Evolutionary conservation across 1,140 invertebrate species (phyloP), one percentile per base, ranked within the genome.

Genomic region (Ceratina calcarata): DNA sequence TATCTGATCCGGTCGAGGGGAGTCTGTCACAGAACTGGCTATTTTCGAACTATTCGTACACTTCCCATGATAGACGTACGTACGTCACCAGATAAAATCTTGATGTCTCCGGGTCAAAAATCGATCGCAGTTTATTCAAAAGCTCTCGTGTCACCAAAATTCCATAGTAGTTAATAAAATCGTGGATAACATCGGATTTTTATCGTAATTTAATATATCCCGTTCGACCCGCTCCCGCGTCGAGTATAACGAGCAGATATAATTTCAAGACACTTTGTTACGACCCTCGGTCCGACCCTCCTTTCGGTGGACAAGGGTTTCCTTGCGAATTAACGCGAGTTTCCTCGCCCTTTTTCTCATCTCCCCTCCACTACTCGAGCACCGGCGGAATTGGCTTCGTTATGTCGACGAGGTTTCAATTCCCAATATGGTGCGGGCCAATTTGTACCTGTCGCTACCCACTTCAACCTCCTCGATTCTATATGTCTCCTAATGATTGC

Each of bases 361-460:
- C 8, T 45, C 61, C 16, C 16, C 65, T n/a, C 12, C 15, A 24
- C 70, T 70, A 53, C 27, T 62, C 72, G 72, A 45, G 64, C 45
- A 7, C 32, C 74, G 67, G 49, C 37, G 67, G 79, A 86, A 87
- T 88, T 87, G 84, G 86, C 77, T 84, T 87, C 86, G 84, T 87
- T 88, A 82, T 71, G 73, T 65, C 71, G 51, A 6, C 53, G 72
- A 82, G 73, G 80, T 65, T 83, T 84, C 84, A 84, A 84, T 87
- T 88, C 62, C 84, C 82, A 84, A 81, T 84, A 78, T 70, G 84
- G 80, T 76, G 72, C 73, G 49, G 66, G 71, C 81, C 84, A 88
- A 88, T 88, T 87, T 87, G 86, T 86, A 84, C 64, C 84, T 61
- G 75, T 66, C 84, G 61, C 58, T 78, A 70, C 37, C 61, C 61